Evolutionary conservation across 2,797 vertebrate species (phyloP), one percentile per base, ranked within the genome.

Genomic region (Sebastes hubbsi): DNA sequence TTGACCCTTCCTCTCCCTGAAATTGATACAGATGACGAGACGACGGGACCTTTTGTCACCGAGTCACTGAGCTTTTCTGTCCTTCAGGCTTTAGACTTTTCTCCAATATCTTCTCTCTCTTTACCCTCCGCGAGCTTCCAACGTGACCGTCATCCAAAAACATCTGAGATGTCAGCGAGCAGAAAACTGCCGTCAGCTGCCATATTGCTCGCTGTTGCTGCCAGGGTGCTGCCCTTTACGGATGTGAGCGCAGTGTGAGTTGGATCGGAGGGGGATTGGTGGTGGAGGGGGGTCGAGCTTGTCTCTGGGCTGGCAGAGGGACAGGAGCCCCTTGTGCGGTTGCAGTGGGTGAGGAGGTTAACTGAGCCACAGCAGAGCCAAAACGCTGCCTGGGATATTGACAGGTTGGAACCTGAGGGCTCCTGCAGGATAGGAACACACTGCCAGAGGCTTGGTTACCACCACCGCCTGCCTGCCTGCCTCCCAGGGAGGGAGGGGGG

Each of bases 381-480:
- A 87, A 90, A 85, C 61, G 83, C 89, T 92, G 88, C 85, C 91
- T 90, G 93, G 88, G 90, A 95, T 96, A 96, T 96, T 96, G 96
- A 96, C 95, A 96, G 95, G 92, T 95, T 95, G 94, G 93, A 94
- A 96, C 95, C 95, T 87, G 94, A 94, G 95, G 96, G 96, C 95
- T 94, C 92, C 95, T 96, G 95, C 94, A 96, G 96, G 96, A 96
- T 94, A 96, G 95, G 94, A 96, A 93, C 95, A 95, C 92, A 95
- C 89, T 91, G 96, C 95, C 95, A 94, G 94, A 95, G 95, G 95
- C 93, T 91, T 92, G 93, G 94, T 94, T 94, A 94, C 92, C 92
- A 89, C 93, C 94, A 91, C 90, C 85, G 89, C 91, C 91, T 92
- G 90, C 89, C 91, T 92, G 90, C 88, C 88, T 91, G 90, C 89